These are phyloP conservation scores for Phytoseiulus persimilis DNA, from an alignment of 2,888 invertebrate genomes.

Conservation along the genomic window DNA sequence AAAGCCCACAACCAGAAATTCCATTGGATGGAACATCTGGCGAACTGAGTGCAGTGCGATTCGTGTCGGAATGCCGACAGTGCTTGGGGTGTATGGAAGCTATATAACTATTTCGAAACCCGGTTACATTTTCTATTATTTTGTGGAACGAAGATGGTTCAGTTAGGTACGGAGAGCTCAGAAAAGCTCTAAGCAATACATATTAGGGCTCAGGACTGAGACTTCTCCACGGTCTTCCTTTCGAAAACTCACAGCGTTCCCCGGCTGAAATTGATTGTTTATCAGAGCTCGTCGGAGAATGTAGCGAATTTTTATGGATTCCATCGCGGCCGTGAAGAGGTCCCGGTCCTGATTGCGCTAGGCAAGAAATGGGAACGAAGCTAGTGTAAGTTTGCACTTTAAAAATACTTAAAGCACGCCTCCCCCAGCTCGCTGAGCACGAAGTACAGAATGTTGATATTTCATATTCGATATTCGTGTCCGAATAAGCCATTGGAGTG, in stretches of 20 bases:
- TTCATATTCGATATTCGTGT: not conserved
- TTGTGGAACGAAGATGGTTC: not conserved
- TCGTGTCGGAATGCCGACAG: not conserved
- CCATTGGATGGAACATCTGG: not conserved
- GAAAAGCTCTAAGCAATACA: not conserved
- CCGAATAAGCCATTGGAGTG: not conserved
- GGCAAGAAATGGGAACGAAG: not conserved
- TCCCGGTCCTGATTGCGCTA: too few species aligned
- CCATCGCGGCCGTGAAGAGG: too few species aligned
- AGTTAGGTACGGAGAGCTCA: not conserved
- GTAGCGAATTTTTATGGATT: too few species aligned
- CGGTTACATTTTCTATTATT: not conserved
- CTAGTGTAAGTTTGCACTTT: not conserved
- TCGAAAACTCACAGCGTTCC: too few species aligned
- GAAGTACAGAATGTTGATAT: not conserved
- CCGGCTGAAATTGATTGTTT: too few species aligned
- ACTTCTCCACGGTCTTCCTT: too few species aligned
- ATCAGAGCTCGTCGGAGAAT: too few species aligned
- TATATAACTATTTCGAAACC: not conserved
- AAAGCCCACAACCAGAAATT: constrained; percentile 18
- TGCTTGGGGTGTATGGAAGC: too few species aligned
- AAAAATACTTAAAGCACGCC: not conserved
- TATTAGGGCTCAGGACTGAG: too few species aligned
- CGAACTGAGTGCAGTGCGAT: not conserved
- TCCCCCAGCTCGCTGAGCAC: not conserved